Evolutionary conservation across 92 coral and sea anemone species (phyloP), one percentile per base, ranked within the genome.

Genomic region (Palythoa grandiflora): DNA sequence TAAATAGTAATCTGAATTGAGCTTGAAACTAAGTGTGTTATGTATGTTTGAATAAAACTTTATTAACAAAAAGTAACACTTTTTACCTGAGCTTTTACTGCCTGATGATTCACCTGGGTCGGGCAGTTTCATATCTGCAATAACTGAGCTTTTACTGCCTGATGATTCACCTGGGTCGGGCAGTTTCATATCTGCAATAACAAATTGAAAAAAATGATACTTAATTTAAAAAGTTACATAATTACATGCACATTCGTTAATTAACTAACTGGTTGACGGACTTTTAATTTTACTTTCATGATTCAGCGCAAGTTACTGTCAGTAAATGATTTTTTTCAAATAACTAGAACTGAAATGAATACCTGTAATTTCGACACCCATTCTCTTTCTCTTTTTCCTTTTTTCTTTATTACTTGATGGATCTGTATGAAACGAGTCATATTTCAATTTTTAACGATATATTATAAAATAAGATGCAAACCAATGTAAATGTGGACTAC

Each of bases 111-210:
- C 63, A 57, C 63, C 63, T 57, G 63, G 63, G 63, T 57, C 63
- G 63, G 63, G 63, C 63, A 57, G 63, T 57, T 57, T 57, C 63
- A 57, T 57, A 57, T 57, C 63, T 57, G 63, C 63, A 57, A 57
- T 57, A 57, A 57, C 63, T 57, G 63, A 57, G 63, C 63, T 57
- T 57, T 57, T 57, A 57, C 63, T 57, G 63, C 63, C 63, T 57
- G 63, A 57, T 57, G 63, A 57, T 57, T 57, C 63, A 57, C 63
- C 63, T 57, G 63, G 63, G 63, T 57, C 63, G 63, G 63, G 63
- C 63, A 57, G 63, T 57, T 57, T 57, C 63, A 57, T 57, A 57
- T 57, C 63, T 57, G 63, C 63, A 57, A 57, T 57, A 57, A 57
- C 63, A 57, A 57, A 57, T 57, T 57, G 63, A 57, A 57, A 57